Base-by-base conservation (phyloP, 2,113 vertebrate genomes). In the Oreocharis arfaki region DNA sequence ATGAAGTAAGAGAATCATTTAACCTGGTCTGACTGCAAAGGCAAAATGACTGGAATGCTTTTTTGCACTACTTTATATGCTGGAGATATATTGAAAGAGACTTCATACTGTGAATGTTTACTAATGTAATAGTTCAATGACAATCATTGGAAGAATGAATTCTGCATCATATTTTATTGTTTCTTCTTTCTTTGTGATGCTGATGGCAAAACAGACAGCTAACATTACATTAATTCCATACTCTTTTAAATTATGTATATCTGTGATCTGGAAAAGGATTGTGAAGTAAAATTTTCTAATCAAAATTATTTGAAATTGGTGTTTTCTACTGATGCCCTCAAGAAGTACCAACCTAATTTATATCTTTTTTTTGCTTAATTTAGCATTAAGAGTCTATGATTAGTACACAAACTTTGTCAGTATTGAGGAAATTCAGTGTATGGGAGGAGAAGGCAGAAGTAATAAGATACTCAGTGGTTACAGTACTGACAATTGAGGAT, bases 51-150 rank as follows among this genome's bases (percentile, higher is more conserved):
- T 98, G 97, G 97, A 98, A 95, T 96, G 97, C 97, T 98, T 98
- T 96, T 98, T 99, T 99, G 98, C 98, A 98, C 98, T 98, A 98
- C 93, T 98, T 98, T 97, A 95, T 97, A 98, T 98, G 96, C 97
- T 98, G 98, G 98, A 98, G 97, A 97, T 94, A 78, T 96, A 97
- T 32, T 91, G 98, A 98, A 97, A 98, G 97, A 98, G 97, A 98
- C 98, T 98, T 98, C 97, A 97, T 98, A 98, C 98, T 98, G 98
- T 98, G 98, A 98, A 98, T 98, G 98, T 98, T 98, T 98, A 97
- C 97, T 97, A 96, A 97, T 97, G 97, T 98, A 97, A 96, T 96
- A 96, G 96, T 98, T 98, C 97, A 98, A 97, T 97, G 98, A 98
- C 98, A 98, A 98, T 98, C 98, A 98, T 97, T 98, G 98, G 96